These are phyloP conservation scores for Temnopleurus reevesii DNA, from an alignment of 53 echinoderm and acorn worm species.

Conservation along the genomic window DNA sequence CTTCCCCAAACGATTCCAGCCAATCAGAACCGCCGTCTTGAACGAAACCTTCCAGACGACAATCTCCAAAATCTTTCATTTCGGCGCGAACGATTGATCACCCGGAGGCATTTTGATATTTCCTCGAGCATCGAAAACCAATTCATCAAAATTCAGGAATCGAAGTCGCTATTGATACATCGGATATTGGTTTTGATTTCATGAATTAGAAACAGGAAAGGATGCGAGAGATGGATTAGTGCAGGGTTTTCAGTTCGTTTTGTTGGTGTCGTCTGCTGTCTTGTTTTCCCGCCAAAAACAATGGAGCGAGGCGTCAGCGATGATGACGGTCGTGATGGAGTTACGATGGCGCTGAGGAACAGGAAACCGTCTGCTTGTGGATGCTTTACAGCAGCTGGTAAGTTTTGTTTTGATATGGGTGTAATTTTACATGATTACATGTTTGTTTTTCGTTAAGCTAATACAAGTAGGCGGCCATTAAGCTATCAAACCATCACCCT, in stretches of 20 bases:
- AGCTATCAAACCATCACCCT: background rate
- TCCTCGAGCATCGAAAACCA: background rate
- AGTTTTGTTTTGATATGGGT: background rate
- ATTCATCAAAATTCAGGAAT: conserved; percentile 5
- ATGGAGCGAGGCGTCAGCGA: background rate
- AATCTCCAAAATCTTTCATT: background rate
- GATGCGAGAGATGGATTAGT: background rate
- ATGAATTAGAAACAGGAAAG: background rate
- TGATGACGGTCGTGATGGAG: conserved; percentile 19
- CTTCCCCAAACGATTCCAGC: background rate
- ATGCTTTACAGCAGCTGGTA: background rate
- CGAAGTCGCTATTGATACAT: background rate
- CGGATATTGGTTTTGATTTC: conserved; percentile 26
- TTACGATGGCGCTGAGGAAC: background rate
- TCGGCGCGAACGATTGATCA: conserved; percentile 20
- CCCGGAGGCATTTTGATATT: background rate
- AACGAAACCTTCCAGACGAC: background rate
- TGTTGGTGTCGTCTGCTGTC: no score
- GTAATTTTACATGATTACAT: background rate
- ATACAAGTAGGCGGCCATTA: background rate
- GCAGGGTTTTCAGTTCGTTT: background rate
- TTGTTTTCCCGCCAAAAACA: background rate
- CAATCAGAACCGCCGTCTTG: background rate
- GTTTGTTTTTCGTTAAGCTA: no score
- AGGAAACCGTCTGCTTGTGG: background rate